Conservation (phyloP, 1,140 invertebrate species). For the Zophobas atratus region DNA sequence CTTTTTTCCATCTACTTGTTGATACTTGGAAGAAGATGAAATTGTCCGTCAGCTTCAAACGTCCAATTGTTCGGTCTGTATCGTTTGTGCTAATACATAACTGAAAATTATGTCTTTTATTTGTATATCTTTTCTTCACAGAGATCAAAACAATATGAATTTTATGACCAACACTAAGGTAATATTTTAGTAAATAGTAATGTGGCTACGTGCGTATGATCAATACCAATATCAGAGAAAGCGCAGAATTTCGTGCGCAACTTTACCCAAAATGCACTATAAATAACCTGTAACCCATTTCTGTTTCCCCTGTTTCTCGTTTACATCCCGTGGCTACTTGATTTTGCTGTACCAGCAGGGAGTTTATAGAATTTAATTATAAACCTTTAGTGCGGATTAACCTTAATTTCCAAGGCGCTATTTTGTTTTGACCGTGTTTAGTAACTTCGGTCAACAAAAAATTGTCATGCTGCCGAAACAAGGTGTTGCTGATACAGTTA, state of each 20-base stretch:
- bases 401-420: neutral
- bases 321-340: conserved; percentile 20
- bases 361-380: conserved; percentile 5
- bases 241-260: conserved; percentile 44
- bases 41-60: neutral
- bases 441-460: neutral
- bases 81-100: too few relatives aligned
- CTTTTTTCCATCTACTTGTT: conserved; percentile 36
- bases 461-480: neutral
- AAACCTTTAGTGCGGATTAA: neutral
- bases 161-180: conserved; percentile 35
- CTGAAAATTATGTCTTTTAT: neutral
- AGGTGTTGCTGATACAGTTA: neutral
- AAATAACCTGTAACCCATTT: conserved; percentile 46
- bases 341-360: conserved; percentile 22
- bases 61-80: too few relatives aligned
- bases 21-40: conserved; percentile 17
- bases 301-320: conserved; percentile 39
- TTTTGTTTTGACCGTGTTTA: neutral
- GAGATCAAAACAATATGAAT: conserved; percentile 21
- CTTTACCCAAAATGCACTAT: conserved; percentile 42
- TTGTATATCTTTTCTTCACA: neutral
- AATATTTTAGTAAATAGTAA: conserved; percentile 43
- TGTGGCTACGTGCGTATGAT: conserved; percentile 43
- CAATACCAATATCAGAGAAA: conserved; percentile 34